Evolutionary conservation across 2,797 vertebrate species (phyloP).

Genomic region (Cyclopterus lumpus): DNA sequence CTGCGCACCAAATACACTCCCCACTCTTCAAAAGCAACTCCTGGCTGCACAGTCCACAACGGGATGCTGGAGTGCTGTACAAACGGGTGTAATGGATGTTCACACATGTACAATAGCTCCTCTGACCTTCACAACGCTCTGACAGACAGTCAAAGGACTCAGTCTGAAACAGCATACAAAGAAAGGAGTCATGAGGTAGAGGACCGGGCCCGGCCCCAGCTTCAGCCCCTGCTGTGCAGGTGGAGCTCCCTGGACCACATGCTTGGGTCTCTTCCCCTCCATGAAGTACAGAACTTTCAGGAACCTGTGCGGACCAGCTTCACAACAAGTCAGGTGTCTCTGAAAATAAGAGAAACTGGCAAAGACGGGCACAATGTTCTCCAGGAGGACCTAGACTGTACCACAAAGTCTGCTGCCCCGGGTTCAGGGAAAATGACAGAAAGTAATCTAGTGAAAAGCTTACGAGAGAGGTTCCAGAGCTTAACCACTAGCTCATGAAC

Average conservation of each 20-base stretch:
- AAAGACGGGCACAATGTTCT: conserved; percentile 27
- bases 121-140: conserved; percentile 43
- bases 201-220: conserved; percentile 61
- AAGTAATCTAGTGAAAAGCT: conserved; percentile 87
- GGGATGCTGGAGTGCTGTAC: conserved; percentile 69
- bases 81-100: conserved; percentile 42
- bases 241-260: conserved; percentile 74
- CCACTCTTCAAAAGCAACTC: conserved; percentile 55
- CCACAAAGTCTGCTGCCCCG: conserved; percentile 29
- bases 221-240: conserved; percentile 71
- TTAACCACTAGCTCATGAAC: conserved; percentile 79
- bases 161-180: conserved; percentile 2
- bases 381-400: conserved; percentile 45
- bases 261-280: conserved; percentile 57
- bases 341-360: conserved; percentile 44
- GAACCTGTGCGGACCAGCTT: conserved; percentile 58
- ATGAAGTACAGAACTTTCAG: conserved; percentile 72
- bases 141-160: conserved; percentile 37
- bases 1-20: conserved; percentile 88
- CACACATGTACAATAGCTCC: conserved; percentile 54
- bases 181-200: conserved; percentile 30
- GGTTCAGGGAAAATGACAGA: conserved; percentile 70
- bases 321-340: conserved; percentile 72
- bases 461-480: conserved; percentile 93
- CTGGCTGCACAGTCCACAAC: conserved; percentile 82